Conservation (phyloP, 2,797 vertebrate species). For the Silurus aristotelis region DNA sequence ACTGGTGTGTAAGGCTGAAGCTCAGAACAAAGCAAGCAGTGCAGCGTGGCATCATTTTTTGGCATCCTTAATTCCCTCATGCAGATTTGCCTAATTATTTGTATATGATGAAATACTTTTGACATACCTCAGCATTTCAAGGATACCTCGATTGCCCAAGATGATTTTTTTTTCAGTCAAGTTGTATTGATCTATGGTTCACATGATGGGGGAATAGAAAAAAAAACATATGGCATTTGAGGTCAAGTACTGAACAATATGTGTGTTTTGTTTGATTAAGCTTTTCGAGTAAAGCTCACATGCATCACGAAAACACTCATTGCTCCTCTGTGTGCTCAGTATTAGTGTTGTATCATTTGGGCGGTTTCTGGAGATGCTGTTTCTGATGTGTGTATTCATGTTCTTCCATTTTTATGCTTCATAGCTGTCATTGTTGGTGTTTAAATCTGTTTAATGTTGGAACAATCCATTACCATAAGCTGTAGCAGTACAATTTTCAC, state of each 20-base stretch:
- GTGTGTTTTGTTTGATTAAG: constrained; percentile 40
- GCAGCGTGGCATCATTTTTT: constrained; percentile 12
- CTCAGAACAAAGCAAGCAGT: constrained; percentile 44
- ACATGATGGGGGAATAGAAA: constrained; percentile 23
- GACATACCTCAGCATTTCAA: constrained; percentile 37
- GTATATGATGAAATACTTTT: constrained; percentile 23
- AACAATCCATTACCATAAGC: neutral
- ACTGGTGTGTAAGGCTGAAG: constrained; percentile 25
- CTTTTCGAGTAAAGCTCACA: constrained; percentile 26
- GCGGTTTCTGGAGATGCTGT: neutral
- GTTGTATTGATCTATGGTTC: constrained; percentile 52
- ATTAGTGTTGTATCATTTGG: neutral
- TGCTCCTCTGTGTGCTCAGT: neutral
- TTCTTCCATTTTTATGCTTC: neutral
- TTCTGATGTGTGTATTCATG: constrained; percentile 11
- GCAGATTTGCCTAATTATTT: constrained; percentile 40
- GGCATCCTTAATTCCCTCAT: constrained; percentile 29
- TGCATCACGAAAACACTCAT: neutral
- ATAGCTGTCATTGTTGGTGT: neutral
- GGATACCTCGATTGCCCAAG: constrained; percentile 16
- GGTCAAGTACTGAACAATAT: constrained; percentile 49
- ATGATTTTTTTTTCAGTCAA: constrained; percentile 41
- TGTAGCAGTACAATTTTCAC: neutral
- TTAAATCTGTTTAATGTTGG: neutral
- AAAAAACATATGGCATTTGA: constrained; percentile 15